Evolutionary conservation across 2,888 invertebrate species (phyloP), one percentile per base, ranked within the genome.

Genomic region (Cepaea hortensis): DNA sequence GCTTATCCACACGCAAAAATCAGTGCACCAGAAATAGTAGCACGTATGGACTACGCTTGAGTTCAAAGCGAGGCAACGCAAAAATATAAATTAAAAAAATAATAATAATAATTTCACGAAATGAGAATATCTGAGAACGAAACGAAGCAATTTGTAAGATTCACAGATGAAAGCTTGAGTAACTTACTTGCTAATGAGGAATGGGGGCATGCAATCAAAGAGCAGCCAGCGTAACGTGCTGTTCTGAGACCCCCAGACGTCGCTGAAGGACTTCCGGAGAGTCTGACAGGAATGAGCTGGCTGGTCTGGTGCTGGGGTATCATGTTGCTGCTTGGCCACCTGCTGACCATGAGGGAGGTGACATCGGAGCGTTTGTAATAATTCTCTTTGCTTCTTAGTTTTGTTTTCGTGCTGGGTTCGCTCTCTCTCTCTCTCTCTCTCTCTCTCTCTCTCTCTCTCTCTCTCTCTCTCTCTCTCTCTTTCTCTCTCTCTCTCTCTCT

Each of bases 291-390:
- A 77, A 50, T 68, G 65, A 46, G 77, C 84, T 50, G 35, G 50
- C 65, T 68, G 18, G 23, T 18, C 70, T 79, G 68, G 79, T 79
- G n/a, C 46, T 79, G 68, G 70, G 70, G 77, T 85, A 85, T 85
- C 84, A n/a, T 48, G 70, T 85, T 85, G 50, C 35, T 76, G 15
- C 5, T 50, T 7, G 55, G 79, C 84, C 84, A 85, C 84, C 84
- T 85, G 84, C 84, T 85, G 84, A 85, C 84, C 79, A 79, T 55
- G 61, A 3, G 48, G 81, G 18, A 3, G 48, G n/a, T n/a, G 81
- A 81, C 81, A 70, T 7, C 46, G 6, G 70, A 15, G 72, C 15
- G 72, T 82, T 70, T 72, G 55, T 72, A 23, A 55, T 82, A 35
- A 13, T 23, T 13, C 13, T 15, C 35, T 18, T 11, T 2, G 4